A percentile compares a stretch with the other conserved stretches of the same genome.
Evolutionary conservation across 2,113 vertebrate species (phyloP).

Genomic region (Hyperoodon ampullatus): DNA sequence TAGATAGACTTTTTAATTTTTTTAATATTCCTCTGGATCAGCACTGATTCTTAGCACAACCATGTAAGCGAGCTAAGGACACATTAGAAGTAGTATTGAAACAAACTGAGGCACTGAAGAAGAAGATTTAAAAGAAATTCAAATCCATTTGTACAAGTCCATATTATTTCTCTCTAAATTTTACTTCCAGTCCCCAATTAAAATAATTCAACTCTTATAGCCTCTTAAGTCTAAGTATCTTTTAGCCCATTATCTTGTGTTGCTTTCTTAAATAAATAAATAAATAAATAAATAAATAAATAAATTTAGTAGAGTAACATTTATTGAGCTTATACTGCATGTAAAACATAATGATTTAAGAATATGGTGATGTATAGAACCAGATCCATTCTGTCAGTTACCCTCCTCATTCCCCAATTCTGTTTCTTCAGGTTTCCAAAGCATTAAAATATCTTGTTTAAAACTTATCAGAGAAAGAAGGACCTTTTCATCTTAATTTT

Average conservation of each 20-base stretch:
- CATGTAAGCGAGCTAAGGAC: not conserved
- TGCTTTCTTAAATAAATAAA: not conserved
- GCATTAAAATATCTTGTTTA: not conserved
- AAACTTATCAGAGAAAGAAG: not conserved
- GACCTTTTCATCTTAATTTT: not conserved
- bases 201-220: not conserved
- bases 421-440: not conserved
- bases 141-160: not conserved
- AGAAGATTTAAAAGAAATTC: not conserved
- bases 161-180: not conserved
- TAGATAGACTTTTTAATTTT: not conserved
- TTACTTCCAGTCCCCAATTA: not conserved
- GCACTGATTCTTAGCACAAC: not conserved
- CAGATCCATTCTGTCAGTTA: not conserved
- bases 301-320: not conserved
- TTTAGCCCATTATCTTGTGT: not conserved
- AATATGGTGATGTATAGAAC: not conserved
- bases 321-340: not conserved
- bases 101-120: not conserved
- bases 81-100: not conserved
- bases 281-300: not conserved
- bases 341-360: not conserved
- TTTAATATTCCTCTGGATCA: not conserved
- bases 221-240: not conserved
- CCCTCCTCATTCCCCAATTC: not conserved